Percentiles rank a stretch among this genome's conserved stretches.
These are phyloP conservation scores for Platerodrilus igneus DNA, from an alignment of 2,888 invertebrate genomes.

Conservation along the genomic window DNA sequence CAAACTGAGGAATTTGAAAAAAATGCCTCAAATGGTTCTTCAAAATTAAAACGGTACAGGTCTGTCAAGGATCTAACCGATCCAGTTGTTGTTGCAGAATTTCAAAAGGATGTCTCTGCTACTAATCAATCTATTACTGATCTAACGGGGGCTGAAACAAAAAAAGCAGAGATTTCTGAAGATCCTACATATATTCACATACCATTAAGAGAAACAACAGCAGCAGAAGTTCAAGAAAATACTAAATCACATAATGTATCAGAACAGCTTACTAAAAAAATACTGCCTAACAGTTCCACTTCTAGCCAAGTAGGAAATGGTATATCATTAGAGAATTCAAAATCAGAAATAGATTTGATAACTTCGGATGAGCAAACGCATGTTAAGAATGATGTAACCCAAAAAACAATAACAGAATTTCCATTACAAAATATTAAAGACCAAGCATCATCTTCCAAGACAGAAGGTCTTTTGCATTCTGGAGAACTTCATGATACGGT, in stretches of 20 bases:
- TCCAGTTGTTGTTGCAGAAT: neutral
- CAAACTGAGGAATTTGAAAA: too few species aligned
- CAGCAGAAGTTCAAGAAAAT: constrained; percentile 51
- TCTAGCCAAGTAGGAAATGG: neutral
- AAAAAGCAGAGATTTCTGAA: constrained; percentile 4
- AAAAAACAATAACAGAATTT: too few species aligned
- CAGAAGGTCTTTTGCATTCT: constrained; percentile 44
- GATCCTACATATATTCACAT: constrained; percentile 26
- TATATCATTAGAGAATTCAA: neutral
- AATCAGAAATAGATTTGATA: too few species aligned
- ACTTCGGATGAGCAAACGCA: too few species aligned
- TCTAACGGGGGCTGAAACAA: constrained; percentile 5
- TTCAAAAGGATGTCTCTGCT: constrained; percentile 7
- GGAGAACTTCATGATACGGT: constrained; percentile 51
- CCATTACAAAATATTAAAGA: too few species aligned
- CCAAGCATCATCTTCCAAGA: neutral
- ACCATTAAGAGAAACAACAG: constrained; percentile 23
- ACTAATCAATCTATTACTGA: constrained; percentile 4
- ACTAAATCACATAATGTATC: constrained; percentile 30
- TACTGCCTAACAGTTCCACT: too few species aligned
- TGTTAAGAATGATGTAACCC: too few species aligned
- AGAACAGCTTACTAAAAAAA: neutral
- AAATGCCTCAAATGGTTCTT: too few species aligned
- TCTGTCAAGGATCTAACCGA: neutral
- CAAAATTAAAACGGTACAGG: too few species aligned